Evolutionary conservation across 2,797 vertebrate species (phyloP), one percentile per base, ranked within the genome.

Genomic region (Channa striata): DNA sequence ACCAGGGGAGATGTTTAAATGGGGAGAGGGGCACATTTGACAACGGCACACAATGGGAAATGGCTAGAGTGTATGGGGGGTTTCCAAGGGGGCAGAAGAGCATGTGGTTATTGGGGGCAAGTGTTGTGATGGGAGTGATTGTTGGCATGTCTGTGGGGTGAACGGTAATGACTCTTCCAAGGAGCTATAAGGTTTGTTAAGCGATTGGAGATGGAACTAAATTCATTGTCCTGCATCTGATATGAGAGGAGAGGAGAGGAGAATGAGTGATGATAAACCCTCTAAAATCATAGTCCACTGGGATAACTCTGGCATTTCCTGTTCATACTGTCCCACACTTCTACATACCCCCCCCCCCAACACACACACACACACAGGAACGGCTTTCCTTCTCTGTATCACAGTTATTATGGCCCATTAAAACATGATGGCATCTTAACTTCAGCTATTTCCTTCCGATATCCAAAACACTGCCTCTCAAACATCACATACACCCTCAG

Each of bases 291-390:
- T 59, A 16, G 62, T 85, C 91, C 82, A 65, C 75, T 80, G 90
- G 87, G 93, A 93, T 85, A 47, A 51, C 72, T 89, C 71, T 88
- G 93, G 93, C 87, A 94, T 94, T 94, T 94, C 94, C 94, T 93
- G 89, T 84, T 70, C 78, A 77, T 72, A 72, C 64, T 85, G 74
- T 90, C 84, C 72, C 78, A 76, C 78, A 86, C 63, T 60, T 65
- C 59, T 66, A 54, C 67, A 66, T 49, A 74, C 52, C 76, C 74
- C 81, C 79, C 83, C 57, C 75, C 25, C n/a, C n/a, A n/a, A 70
- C 60, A 70, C 71, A 64, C 54, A 65, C 25, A 70, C 46, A 62
- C 42, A 36, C 37, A 60, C 58, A 64, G 9, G 44, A 60, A 66
- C 11, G 60, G 34, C 59, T 52, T 56, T 52, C 53, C 61, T 46